Evolutionary conservation across 2,888 invertebrate species (phyloP), one percentile per base, ranked within the genome.

Genomic region (Napeogenes sylphis): DNA sequence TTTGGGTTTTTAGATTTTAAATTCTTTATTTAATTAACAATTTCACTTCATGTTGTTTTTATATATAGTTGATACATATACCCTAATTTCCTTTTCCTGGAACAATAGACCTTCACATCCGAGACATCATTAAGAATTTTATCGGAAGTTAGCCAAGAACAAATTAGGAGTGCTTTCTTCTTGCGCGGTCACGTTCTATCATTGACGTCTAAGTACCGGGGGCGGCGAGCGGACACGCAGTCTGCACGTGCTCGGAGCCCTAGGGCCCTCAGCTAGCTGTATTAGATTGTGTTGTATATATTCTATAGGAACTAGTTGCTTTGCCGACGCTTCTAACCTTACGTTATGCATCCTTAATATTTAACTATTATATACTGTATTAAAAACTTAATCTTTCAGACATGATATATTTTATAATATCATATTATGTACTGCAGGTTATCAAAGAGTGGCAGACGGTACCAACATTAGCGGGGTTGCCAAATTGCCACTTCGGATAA

Each of bases 401-500:
- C 42, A 42, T 42, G 10, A 42, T 38, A 38, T 38, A 38, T 38
- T 38, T 42, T 12, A 42, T 42, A 6, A 10, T 42, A 10, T 42
- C 30, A 30, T 10, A 30, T 21, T 30, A 51, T 51, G 30, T 30
- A 51, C 30, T 51, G 51, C 8, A 47, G 21, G 47, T 30, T 30
- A 30, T 30, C 51, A 51, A 51, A 51, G 51, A 58, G 55, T 51
- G 47, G 58, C 47, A 53, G 51, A 58, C 62, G 63, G 64, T 77
- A 76, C 77, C 72, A 65, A 64, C 60, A 71, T 78, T 77, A 76
- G 62, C 67, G 65, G 70, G 69, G 63, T 59, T 65, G 64, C 70
- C 74, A 75, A 81, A 81, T 83, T 80, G 81, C 78, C 77, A 81
- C 83, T 81, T 73, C 71, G 72, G 75, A 74, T 83, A 83, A 83